Evolutionary conservation across 2,797 vertebrate genomes (phyloP).

Genomic region (Sebastes kiyomatsui): DNA sequence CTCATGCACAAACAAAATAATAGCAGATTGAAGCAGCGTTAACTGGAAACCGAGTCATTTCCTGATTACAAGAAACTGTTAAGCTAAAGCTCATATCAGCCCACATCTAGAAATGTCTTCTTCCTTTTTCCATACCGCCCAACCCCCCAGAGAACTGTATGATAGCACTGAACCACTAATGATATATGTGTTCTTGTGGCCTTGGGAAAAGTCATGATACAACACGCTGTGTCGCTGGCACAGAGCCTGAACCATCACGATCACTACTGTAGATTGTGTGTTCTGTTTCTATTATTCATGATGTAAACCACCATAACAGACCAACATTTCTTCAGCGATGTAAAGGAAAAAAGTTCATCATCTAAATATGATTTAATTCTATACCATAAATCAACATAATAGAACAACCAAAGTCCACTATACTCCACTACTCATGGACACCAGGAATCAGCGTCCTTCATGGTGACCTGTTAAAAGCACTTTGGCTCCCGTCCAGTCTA

Average conservation of each 20-base stretch:
- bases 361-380: background rate
- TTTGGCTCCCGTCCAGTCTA: slow-evolving; percentile 4
- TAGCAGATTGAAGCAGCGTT: slow-evolving; percentile 30
- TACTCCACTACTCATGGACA: background rate
- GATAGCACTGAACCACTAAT: slow-evolving; percentile 22
- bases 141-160: slow-evolving; percentile 37
- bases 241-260: slow-evolving; percentile 11
- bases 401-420: background rate
- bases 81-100: slow-evolving; percentile 34
- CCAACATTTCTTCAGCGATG: background rate
- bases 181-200: slow-evolving; percentile 35
- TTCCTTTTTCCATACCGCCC: slow-evolving; percentile 37
- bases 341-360: background rate
- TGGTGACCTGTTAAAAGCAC: slow-evolving; percentile 28
- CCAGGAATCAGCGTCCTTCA: slow-evolving; percentile 13
- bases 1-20: slow-evolving; percentile 41
- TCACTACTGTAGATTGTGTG: background rate
- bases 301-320: background rate
- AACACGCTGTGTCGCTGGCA: slow-evolving; percentile 17
- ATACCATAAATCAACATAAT: background rate
- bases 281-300: background rate
- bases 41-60: slow-evolving; percentile 52
- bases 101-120: slow-evolving; percentile 22
- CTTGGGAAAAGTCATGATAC: slow-evolving; percentile 36
- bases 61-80: slow-evolving; percentile 51